Evolutionary conservation across 2,888 invertebrate genomes (phyloP), one percentile per base, ranked within the genome.

Genomic region (Pyrrhosoma nymphula): DNA sequence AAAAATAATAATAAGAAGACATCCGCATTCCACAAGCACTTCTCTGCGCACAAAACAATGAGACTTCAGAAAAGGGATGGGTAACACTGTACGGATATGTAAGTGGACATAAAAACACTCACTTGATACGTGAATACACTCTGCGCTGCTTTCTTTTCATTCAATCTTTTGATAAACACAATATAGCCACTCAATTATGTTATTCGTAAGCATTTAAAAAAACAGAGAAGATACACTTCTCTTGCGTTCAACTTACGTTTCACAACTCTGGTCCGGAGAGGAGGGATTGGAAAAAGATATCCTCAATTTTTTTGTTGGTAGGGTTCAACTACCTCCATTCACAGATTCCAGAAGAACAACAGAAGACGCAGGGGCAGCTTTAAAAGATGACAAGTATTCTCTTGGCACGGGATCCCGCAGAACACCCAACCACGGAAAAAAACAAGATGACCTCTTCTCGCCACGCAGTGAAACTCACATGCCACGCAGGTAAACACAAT

Each of bases 191-290:
- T 20, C 60, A 60, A 16, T 82, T 35, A 14, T 14, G 35, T 82
- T 16, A 35, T 82, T 35, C 47, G 12, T 20, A 60, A 35, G 82
- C 6, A 82, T 82, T 30, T 35, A 35, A 60, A 20, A 60, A 82
- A 82, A 82, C 82, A 60, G 35, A 82, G 82, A 82, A 82, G 82
- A 35, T 1, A 26, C 3, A 18, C 82, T 35, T 35, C 82, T 35
- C 82, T 14, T 82, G 30, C 30, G 47, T 30, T 35, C 69, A 89
- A 93, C 93, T 93, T 93, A 93, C 93, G 93, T 93, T 75, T 93
- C 93, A 69, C 75, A 69, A 93, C 69, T 47, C 75, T 63, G 82
- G 30, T 16, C 35, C 82, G 30, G 82, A 82, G 82, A 35, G 30
- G 82, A 82, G 82, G 82, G n/a, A 82, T 82, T 30, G 82, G 26